Base-by-base conservation (phyloP, 2,113 vertebrate genomes). In the Rhynchopsitta pachyrhyncha region DNA sequence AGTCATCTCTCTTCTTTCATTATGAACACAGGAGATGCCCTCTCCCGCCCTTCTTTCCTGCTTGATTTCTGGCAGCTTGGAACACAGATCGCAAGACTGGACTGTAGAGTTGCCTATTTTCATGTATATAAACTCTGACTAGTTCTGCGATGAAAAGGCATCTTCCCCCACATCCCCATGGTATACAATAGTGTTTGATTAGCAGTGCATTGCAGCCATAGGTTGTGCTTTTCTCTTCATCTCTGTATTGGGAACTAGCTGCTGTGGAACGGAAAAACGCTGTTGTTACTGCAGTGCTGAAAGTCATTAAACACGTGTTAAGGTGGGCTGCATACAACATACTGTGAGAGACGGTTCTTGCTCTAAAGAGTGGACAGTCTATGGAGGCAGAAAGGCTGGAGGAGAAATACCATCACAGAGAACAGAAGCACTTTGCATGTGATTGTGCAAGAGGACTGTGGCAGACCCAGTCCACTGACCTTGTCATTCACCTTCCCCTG, bases 1-100 rank as follows among this genome's bases (percentile, higher is more conserved):
- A 95, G 90, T 96, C 79, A 90, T 94, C 60, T 95, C 95, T 96
- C 88, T 93, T 88, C 86, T 88, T 93, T 92, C 82, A 91, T 92
- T 90, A 88, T 5, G 44, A 94, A 27, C 47, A 62, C 71, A 92
- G 88, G 86, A 93, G 88, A 71, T 82, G 19, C 52, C 18, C 79
- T 27, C 33, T 37, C 41, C 17, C 12, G 17, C 17, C 27, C 28
- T 27, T 17, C 86, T 93, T 95, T 95, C 88, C 86, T 96, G 82
- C 64, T 80, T 86, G 71, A 44, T 83, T 95, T 94, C 93, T 96
- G 88, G 76, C 82, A 81, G 55, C 64, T 83, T 90, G 79, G 47
- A 96, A 57, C 50, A 57, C 42, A 88, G 74, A 93, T 92, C 90
- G 95, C 66, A 92, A 82, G 95, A n/a, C 83, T 60, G 83, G 87